A percentile compares a stretch with the other conserved stretches of the same genome.
phyloP scores from a whole-genome alignment of 2,888 invertebrate genomes.

The Agrypnus murinus region DNA sequence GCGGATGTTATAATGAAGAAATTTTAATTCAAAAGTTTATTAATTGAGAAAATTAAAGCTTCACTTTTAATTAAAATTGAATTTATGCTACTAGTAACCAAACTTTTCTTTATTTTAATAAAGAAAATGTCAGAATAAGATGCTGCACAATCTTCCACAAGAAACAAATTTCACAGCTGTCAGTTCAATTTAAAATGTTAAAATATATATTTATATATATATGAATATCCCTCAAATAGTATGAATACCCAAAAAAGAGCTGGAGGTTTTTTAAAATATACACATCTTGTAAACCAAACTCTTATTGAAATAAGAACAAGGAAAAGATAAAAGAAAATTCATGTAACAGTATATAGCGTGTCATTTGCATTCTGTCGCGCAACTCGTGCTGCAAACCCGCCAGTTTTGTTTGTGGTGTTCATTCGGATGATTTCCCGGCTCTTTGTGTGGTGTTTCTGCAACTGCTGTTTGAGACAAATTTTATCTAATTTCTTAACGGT shows the following conservation, averaged over 20 bases:
- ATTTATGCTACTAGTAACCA: neutral
- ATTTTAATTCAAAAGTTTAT: neutral
- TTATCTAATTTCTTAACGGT: constrained; percentile 15
- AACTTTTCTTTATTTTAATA: constrained; percentile 1
- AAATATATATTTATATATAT: neutral
- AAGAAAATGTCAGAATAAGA: constrained; percentile 12
- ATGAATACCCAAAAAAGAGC: constrained; percentile 15
- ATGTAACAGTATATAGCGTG: constrained; percentile 18
- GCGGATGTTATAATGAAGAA: no score
- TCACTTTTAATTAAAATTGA: constrained; percentile 5
- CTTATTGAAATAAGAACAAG: constrained; percentile 24
- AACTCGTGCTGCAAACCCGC: constrained; percentile 3
- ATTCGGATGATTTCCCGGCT: constrained; percentile 12
- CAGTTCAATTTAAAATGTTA: constrained; percentile 17
- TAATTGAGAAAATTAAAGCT: constrained; percentile 2
- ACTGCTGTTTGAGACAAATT: neutral
- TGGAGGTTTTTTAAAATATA: neutral
- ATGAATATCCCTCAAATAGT: neutral
- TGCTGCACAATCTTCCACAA: constrained; percentile 2
- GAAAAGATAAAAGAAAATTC: constrained; percentile 22
- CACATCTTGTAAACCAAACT: constrained; percentile 12
- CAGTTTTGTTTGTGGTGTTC: constrained; percentile 21
- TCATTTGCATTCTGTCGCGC: constrained; percentile 14
- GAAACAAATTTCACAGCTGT: constrained; percentile 22
- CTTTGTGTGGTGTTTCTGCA: neutral